Base-by-base conservation (phyloP, 2,113 vertebrate genomes). In the Spea bombifrons region DNA sequence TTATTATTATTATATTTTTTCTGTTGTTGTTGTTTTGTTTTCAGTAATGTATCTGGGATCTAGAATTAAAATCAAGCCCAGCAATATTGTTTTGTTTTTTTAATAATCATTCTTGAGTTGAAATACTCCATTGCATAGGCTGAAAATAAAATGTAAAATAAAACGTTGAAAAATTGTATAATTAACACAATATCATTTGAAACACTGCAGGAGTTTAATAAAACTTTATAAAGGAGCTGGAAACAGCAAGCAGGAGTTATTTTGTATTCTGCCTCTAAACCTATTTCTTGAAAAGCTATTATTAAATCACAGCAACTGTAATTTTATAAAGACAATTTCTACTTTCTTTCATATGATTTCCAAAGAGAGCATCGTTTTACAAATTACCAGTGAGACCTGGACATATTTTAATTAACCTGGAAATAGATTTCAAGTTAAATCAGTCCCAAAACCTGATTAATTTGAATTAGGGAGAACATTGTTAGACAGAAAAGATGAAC, bases 391-490 rank as follows among this genome's bases (percentile, higher is more conserved):
- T 49, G 77, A 80, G 77, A 80, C 77, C 77, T 80, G 77, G 77
- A 67, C 71, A 80, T 80, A 73, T 80, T 80, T 80, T 80, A 80
- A 80, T 80, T 80, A 80, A 80, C 77, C 70, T 80, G 77, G 77
- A 73, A 80, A 80, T 73, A 73, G 71, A 80, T 73, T 80, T 80
- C 49, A 59, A 73, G 77, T 67, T 73, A 80, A 73, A 80, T 80
- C 47, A 52, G 71, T 73, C 70, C 77, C 77, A 80, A 73, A 73
- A 80, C n/a, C 55, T 80, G 77, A 80, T 80, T 80, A 80, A 80
- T 73, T 59, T 72, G 44, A 68, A 55, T 55, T 80, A 73, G 59
- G 71, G 44, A 80, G 71, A 67, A 45, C 71, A 30, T 63, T 59
- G 49, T 70, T 48, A 73, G 70, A 80, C 71, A 80, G 71, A 67